A percentile compares a stretch with the other conserved stretches of the same genome.
phyloP scores from a whole-genome alignment of 2,888 invertebrate species.

The Mylabris sibirica region DNA sequence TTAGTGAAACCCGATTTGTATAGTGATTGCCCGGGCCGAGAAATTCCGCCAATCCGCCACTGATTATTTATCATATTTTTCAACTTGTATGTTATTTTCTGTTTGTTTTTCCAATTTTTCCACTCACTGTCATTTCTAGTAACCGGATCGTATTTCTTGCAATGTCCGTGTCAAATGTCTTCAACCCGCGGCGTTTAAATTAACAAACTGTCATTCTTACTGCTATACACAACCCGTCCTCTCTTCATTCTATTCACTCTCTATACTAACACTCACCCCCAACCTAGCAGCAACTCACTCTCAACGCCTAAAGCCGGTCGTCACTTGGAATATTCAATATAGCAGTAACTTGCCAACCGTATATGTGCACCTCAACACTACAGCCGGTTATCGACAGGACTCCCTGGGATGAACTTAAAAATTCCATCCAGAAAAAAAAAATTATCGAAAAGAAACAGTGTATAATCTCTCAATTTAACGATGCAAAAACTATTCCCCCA shows the following conservation, averaged over 20 bases:
- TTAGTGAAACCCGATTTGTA: no score
- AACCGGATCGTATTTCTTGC: slow-evolving; percentile 33
- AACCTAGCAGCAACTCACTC: slow-evolving; percentile 7
- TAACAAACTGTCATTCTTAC: slow-evolving; percentile 50
- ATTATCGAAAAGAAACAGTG: slow-evolving; percentile 10
- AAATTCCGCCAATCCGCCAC: no score
- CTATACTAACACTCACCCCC: slow-evolving; percentile 29
- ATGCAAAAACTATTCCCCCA: background rate
- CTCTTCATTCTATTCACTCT: slow-evolving; percentile 35
- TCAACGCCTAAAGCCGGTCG: slow-evolving; percentile 13
- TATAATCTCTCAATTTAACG: background rate
- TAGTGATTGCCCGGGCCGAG: no score
- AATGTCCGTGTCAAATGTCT: slow-evolving; percentile 45
- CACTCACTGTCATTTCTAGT: slow-evolving; percentile 16
- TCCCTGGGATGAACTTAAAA: slow-evolving; percentile 6
- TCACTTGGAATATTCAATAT: slow-evolving; percentile 27
- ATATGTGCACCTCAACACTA: slow-evolving; percentile 7
- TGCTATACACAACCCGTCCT: slow-evolving; percentile 37
- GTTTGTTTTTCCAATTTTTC: slow-evolving; percentile 12
- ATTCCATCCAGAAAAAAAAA: slow-evolving; percentile 22
- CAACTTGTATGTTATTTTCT: background rate
- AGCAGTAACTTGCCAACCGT: slow-evolving; percentile 14
- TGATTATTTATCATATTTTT: no score
- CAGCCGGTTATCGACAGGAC: slow-evolving; percentile 11
- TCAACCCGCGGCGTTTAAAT: slow-evolving; percentile 43